Base-by-base conservation (phyloP, 1,140 invertebrate genomes). In the Leptopilina boulardi region DNA sequence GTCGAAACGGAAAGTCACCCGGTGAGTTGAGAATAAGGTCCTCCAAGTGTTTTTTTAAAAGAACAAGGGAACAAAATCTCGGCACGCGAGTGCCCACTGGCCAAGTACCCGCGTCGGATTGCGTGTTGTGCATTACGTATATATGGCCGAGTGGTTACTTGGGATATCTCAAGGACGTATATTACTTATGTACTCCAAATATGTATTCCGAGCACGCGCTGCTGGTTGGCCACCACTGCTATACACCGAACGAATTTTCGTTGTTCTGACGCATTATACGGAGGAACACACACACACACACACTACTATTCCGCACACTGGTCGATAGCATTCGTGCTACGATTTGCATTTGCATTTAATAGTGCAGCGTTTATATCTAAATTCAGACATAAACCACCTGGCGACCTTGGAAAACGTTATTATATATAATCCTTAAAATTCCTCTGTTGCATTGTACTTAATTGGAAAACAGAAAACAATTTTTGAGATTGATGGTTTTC, bases 51-150 rank as follows among this genome's bases (percentile, higher is more conserved):
- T 13, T 66, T 66, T 66, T 34, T 66, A 66, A 30, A 66, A 38
- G 34, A 66, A 66, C 59, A 66, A 66, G 59, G 26, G 59, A 66
- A 66, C 59, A 66, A 66, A 66, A 66, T 66, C 59, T 66, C 23
- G 59, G 59, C 59, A 66, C 59, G 59, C 59, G 59, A 66, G 59
- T 66, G 59, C 59, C 26, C 59, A 66, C 23, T 66, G 59, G 23
- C 26, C 23, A 66, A 75, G 74, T 78, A 78, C 74, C 75, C 51
- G 54, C 81, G 59, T 30, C 73, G 75, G 77, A 76, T 82, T 82
- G 81, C 78, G 78, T 82, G 80, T 77, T 77, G 77, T 56, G 78
- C 76, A 80, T 78, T 76, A 79, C 70, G n/a, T 18, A 19, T n/a
- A n/a, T 71, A 74, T 76, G 79, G 30, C 75, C 51, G n/a, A 73